phyloP scores from a whole-genome alignment of 2,888 invertebrate genomes.

The Neoitamus cyanurus region DNA sequence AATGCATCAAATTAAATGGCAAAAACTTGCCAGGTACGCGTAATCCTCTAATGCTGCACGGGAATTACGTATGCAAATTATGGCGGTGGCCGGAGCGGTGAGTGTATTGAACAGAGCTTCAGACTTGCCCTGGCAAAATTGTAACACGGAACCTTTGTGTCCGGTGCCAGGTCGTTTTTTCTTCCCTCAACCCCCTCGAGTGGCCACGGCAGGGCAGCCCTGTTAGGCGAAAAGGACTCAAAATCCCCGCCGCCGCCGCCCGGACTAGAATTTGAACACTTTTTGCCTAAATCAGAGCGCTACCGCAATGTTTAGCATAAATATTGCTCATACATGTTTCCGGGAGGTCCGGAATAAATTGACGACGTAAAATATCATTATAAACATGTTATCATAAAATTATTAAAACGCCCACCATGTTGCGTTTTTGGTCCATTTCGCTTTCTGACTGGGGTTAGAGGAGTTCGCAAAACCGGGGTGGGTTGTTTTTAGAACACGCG shows the following conservation, averaged over 20 bases:
- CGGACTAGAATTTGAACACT: slow-evolving; percentile 27
- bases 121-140: background rate
- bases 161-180: background rate
- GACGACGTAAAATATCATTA: slow-evolving; percentile 54
- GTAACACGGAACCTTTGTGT: slow-evolving; percentile 9
- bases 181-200: background rate
- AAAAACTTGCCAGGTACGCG: slow-evolving; percentile 21
- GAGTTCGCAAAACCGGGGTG: background rate
- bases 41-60: slow-evolving; percentile 26
- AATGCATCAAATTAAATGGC: slow-evolving; percentile 36
- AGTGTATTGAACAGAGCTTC: slow-evolving; percentile 31
- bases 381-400: slow-evolving; percentile 51
- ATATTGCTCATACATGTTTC: slow-evolving; percentile 47
- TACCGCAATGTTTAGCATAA: slow-evolving; percentile 47
- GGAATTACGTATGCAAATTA: slow-evolving; percentile 39
- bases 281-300: slow-evolving; percentile 43
- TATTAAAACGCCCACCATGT: slow-evolving; percentile 40
- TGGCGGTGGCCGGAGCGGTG: background rate
- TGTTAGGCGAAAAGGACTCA: background rate
- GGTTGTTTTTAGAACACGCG: background rate
- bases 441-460: background rate
- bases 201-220: background rate
- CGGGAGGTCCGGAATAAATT: slow-evolving; percentile 55
- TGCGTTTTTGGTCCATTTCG: background rate
- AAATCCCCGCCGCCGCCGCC: background rate